Conservation (phyloP, 1,140 invertebrate species). For the Ceratosolen solmsi region DNA sequence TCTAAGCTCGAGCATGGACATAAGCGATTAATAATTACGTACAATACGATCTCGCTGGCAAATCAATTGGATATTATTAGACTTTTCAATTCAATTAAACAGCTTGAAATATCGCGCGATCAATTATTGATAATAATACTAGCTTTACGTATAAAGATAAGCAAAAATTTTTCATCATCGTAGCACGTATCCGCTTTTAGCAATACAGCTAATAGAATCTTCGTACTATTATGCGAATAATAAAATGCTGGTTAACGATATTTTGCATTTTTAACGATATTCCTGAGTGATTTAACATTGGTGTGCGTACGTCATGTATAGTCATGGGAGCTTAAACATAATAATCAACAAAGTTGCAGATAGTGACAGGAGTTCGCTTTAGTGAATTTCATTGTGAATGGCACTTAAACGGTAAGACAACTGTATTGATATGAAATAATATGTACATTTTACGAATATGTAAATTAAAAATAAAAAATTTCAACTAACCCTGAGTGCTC, state of each 20-base stretch:
- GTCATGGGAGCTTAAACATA: background rate
- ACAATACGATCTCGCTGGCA: too few species aligned
- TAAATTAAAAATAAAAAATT: slow-evolving; percentile 7
- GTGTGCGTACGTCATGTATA: background rate
- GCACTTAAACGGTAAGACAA: slow-evolving; percentile 1
- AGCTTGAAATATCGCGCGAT: too few species aligned
- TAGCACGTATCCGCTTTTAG: too few species aligned
- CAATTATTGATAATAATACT: too few species aligned
- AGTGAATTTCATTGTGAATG: slow-evolving; percentile 11
- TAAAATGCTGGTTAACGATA: background rate
- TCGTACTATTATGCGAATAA: background rate
- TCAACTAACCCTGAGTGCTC: background rate
- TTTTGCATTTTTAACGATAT: background rate
- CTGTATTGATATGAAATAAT: background rate
- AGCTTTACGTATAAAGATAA: too few species aligned
- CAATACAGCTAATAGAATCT: too few species aligned
- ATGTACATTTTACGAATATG: background rate
- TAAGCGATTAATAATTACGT: too few species aligned
- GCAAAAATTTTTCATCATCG: too few species aligned
- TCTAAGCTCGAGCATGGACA: too few species aligned
- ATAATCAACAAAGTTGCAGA: background rate
- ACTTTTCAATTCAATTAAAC: too few species aligned
- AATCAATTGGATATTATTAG: too few species aligned
- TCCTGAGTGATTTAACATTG: background rate
- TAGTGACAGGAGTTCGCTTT: background rate